Evolutionary conservation across 2,113 vertebrate species (phyloP), one percentile per base, ranked within the genome.

Genomic region (Aegithalos caudatus): DNA sequence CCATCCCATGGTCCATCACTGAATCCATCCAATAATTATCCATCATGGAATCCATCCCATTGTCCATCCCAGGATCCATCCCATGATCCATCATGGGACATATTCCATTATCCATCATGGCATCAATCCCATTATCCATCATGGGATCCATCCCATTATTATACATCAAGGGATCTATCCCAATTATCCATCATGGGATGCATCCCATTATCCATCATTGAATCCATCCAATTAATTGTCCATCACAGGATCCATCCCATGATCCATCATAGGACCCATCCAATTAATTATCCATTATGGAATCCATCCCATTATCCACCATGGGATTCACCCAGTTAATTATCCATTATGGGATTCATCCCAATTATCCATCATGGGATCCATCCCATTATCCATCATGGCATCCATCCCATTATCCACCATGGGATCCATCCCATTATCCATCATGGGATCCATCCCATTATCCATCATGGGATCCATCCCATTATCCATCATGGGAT

Each of bases 371-470:
- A 28, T 4, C 7, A 28, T 1, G 1, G 2, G 24, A 37, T 28
- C 45, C 25, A 50, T 1, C 9, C 29, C 5, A 71, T 33, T 35
- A 48, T 15, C 29, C 5, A 16, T 28, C 2, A 5, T 1, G 2
- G 38, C 4, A 73, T 19, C 21, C 22, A 25, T 0, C 8, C 12
- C 1, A 72, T 35, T 24, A 37, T 25, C 11, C 16, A 33, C 6
- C 10, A 24, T 11, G 14, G 12, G 9, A 67, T 53, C 14, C 28
- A 40, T 2, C 10, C 10, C 4, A 35, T 27, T 37, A 69, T 14
- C 44, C 44, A 48, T 11, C 42, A 45, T 2, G 10, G 44, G 6
- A 35, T 48, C 9, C 7, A 64, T 6, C 9, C 27, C 4, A 31
- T 21, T 31, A 21, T 10, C 27, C 22, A n/a, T 6, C 13, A 27